phyloP scores from a whole-genome alignment of 2,888 invertebrate genomes.

The Cistogaster globosa region DNA sequence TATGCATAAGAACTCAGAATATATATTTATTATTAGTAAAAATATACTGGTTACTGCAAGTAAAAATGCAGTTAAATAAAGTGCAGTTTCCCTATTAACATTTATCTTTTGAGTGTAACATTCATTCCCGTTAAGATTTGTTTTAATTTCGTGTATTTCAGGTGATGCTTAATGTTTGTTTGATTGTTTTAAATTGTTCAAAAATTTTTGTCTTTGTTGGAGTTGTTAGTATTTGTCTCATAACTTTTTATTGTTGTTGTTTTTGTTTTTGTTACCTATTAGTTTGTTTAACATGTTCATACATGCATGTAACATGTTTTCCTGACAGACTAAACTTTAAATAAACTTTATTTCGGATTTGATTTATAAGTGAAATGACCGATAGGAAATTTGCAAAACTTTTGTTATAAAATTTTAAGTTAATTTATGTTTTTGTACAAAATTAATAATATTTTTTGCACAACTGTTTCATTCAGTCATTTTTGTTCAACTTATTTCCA shows the following conservation, averaged over 20 bases:
- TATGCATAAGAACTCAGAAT: too few species aligned
- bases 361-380: background rate
- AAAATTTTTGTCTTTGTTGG: slow-evolving; percentile 23
- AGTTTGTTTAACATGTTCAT: slow-evolving; percentile 49
- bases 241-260: slow-evolving; percentile 20
- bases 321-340: slow-evolving; percentile 22
- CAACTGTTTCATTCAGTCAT: too few species aligned
- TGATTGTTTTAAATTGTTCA: slow-evolving; percentile 36
- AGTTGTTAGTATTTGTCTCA: slow-evolving; percentile 38
- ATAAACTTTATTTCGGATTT: background rate
- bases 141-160: slow-evolving; percentile 5
- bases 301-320: slow-evolving; percentile 43
- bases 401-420: too few species aligned
- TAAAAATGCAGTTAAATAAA: too few species aligned
- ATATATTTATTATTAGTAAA: too few species aligned
- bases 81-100: too few species aligned
- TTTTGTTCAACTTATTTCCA: too few species aligned
- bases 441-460: too few species aligned
- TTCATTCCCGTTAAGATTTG: slow-evolving; percentile 1
- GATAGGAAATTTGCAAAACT: background rate
- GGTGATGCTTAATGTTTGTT: slow-evolving; percentile 54
- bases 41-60: too few species aligned
- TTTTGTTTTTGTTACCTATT: slow-evolving; percentile 29
- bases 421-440: too few species aligned
- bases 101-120: slow-evolving; percentile 24